Evolutionary conservation across 2,888 invertebrate genomes (phyloP), one percentile per base, ranked within the genome.

Genomic region (Netelia melanura): DNA sequence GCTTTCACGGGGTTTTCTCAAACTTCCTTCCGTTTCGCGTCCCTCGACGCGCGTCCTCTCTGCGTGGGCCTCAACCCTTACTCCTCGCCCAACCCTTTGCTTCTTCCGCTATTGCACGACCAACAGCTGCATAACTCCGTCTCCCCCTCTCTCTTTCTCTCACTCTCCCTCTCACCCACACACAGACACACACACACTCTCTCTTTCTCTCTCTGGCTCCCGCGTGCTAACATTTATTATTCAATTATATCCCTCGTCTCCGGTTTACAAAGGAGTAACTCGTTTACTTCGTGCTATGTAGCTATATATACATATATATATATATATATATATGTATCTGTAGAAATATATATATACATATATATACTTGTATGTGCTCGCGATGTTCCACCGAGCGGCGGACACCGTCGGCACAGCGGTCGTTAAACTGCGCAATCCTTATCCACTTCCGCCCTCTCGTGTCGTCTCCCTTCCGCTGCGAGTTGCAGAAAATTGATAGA

Each of bases 231-330:
- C 85, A 86, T 86, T 86, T 85, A 86, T 85, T 86, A 85, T 86
- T 86, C 86, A 86, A 86, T 86, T 86, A 38, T 38, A 86, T 83
- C 85, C 83, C 79, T 85, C 85, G 83, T 85, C 86, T 77, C 70
- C 61, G 80, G 82, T 83, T 84, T 83, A 85, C 85, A 86, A 85
- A 85, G 85, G 82, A 82, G 82, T 79, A 84, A 85, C 79, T 85
- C 78, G 70, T 85, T 81, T 81, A 81, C 61, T 43, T 65, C 10
- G n/a, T 70, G 64, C 61, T 17, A 44, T 62, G 56, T 54, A 44
- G 56, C 48, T 54, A 68, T 76, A 48, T 61, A 64, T 48, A 65
- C 11, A 21, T 44, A 64, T 44, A 43, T n/a, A 3, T 48, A 48
- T 48, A 48, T 48, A 48, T 3, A 48, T 38, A 54, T 30, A 38